These are phyloP conservation scores for Rambutsinella grinnellia DNA, from an alignment of 2,888 invertebrate genomes.

Conservation along the genomic window DNA sequence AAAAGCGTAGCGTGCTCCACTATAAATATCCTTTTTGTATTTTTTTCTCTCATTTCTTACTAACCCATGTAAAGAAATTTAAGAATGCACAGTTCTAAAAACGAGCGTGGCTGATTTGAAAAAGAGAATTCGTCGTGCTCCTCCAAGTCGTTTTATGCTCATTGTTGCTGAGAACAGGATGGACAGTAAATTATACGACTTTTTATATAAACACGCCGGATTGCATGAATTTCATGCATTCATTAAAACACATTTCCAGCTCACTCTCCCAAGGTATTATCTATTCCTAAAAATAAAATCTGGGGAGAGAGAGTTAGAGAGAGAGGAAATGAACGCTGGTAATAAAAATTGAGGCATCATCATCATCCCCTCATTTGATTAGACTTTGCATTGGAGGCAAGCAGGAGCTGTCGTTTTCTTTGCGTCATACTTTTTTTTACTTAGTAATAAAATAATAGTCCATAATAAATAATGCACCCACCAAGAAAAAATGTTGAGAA, in stretches of 20 bases:
- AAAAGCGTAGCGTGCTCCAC: not conserved
- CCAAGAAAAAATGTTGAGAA: too few relatives aligned
- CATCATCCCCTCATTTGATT: slow-evolving; percentile 7
- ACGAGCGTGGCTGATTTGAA: not conserved
- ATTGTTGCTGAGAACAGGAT: not conserved
- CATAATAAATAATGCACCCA: not conserved
- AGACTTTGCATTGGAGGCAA: not conserved
- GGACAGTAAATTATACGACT: not conserved
- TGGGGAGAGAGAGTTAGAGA: not conserved
- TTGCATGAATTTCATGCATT: not conserved
- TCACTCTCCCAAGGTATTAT: not conserved
- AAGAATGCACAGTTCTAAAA: not conserved
- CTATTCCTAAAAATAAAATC: not conserved
- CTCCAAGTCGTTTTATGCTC: not conserved
- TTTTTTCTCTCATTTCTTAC: not conserved
- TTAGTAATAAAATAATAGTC: not conserved
- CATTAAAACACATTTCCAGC: not conserved
- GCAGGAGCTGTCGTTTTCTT: not conserved
- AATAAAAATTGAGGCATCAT: not conserved
- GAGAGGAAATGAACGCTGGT: not conserved
- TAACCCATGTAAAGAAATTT: not conserved
- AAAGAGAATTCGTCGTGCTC: not conserved
- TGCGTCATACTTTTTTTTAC: not conserved
- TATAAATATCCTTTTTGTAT: not conserved
- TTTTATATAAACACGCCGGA: too few relatives aligned